These are phyloP conservation scores for Falco naumanni DNA, from an alignment of 2,797 vertebrate species.

Conservation along the genomic window DNA sequence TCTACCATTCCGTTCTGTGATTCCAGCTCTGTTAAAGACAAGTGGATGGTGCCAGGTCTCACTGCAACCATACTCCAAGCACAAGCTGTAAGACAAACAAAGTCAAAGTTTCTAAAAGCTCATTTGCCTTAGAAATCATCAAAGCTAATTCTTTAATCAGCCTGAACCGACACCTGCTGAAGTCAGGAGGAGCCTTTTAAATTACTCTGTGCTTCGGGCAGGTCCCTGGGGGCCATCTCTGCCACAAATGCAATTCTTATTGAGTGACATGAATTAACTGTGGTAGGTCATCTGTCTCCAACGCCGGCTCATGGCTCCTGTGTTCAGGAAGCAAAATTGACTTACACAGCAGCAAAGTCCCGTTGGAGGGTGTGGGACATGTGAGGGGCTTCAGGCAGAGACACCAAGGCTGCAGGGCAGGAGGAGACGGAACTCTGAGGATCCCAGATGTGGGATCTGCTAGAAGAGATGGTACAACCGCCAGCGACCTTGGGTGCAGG, in stretches of 20 bases:
- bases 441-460: no score
- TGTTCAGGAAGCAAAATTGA: neutral
- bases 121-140: neutral
- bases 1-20: no score
- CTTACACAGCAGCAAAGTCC: neutral
- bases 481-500: neutral
- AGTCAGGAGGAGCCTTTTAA: neutral
- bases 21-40: neutral
- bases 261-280: neutral
- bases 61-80: neutral
- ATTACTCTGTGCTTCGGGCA: neutral
- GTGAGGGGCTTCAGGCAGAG: neutral
- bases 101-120: neutral
- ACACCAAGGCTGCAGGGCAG: fast-evolving
- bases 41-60: neutral
- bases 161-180: neutral
- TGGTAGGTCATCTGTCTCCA: neutral
- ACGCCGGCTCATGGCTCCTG: fast-evolving
- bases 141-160: neutral
- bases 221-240: neutral
- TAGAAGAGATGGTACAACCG: neutral
- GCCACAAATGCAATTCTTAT: neutral
- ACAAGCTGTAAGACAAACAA: neutral
- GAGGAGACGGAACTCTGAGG: neutral
- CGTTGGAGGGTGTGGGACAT: neutral